Conservation (phyloP, 2,113 vertebrate species). For the Xenopus tropicalis region UCB_Xtro_10.0 CM004443.2:120248501-120249000, state of each 20-base stretch:
- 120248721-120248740: not conserved
- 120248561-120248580: slow-evolving; percentile 12
- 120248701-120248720: slow-evolving; percentile 20
- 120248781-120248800: not conserved
- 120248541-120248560: too few relatives aligned
- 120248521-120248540: not conserved
- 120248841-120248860: not conserved
- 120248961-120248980: too few relatives aligned
- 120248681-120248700: slow-evolving; percentile 37
- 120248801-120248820: not conserved
- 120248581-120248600: slow-evolving; percentile 32
- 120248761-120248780: not conserved
- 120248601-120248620: slow-evolving; percentile 29
- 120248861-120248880: too few relatives aligned
- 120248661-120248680: not conserved
- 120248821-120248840: not conserved
- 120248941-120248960: too few relatives aligned
- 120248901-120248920: too few relatives aligned
- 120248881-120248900: too few relatives aligned
- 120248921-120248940: too few relatives aligned
- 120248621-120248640: slow-evolving; percentile 12
- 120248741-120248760: not conserved
- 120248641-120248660: not conserved
- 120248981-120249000: too few relatives aligned
- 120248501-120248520: not conserved